These are phyloP conservation scores for Menidia beryllina DNA, from an alignment of 2,113 vertebrate species.

Conservation along the genomic window DNA sequence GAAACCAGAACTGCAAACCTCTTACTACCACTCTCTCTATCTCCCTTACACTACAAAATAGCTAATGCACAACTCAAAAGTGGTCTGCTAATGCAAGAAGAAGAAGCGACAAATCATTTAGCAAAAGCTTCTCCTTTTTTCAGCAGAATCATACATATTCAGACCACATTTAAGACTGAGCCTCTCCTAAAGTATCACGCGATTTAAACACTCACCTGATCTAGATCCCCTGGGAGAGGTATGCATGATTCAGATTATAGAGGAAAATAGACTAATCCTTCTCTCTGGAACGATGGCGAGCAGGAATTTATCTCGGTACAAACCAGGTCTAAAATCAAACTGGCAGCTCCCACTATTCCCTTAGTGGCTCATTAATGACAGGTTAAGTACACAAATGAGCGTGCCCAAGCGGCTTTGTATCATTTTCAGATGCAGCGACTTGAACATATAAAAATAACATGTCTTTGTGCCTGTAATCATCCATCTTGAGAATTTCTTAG, in stretches of 20 bases:
- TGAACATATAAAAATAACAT: constrained; percentile 58
- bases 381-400: constrained; percentile 80
- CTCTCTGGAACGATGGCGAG: constrained; percentile 50
- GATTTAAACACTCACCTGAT: constrained; percentile 76
- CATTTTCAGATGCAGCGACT: constrained; percentile 52
- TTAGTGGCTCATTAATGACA: constrained; percentile 81
- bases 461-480: constrained; percentile 48
- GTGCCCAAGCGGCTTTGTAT: constrained; percentile 63
- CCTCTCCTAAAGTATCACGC: constrained; percentile 57
- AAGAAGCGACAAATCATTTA: constrained; percentile 34
- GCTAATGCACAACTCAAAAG: constrained; percentile 45
- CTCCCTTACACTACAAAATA: constrained; percentile 37
- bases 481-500: constrained; percentile 46
- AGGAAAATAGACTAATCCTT: constrained; percentile 70
- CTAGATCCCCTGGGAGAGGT: constrained; percentile 56
- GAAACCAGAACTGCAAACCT: constrained; percentile 56
- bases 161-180: constrained; percentile 55
- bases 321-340: constrained; percentile 68
- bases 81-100: constrained; percentile 30
- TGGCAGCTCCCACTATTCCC: constrained; percentile 77
- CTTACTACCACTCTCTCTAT: constrained; percentile 31
- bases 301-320: constrained; percentile 58
- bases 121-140: constrained; percentile 37
- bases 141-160: constrained; percentile 55
- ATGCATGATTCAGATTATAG: constrained; percentile 53